Evolutionary conservation across 2,797 vertebrate genomes (phyloP), one percentile per base, ranked within the genome.

Genomic region (Limnodromus scolopaceus): DNA sequence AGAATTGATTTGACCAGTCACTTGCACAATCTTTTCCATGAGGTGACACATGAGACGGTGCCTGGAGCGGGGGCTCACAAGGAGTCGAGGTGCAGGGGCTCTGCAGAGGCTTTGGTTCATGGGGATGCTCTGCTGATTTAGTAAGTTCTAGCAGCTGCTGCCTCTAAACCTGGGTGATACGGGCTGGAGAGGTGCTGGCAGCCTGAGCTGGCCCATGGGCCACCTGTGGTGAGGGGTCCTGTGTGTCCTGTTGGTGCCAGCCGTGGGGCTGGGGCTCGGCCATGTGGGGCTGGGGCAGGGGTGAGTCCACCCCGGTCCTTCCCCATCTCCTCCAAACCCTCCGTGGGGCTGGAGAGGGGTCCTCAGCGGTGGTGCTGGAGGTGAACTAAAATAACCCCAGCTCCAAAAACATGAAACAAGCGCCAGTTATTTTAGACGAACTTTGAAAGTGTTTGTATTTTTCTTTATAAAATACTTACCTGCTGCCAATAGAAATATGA

Each of bases 121-220:
- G 13, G 48, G 53, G 27, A 16, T 28, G 2, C 43, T 19, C 58
- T 10, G 15, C 38, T 23, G 36, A 8, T 10, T 28, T 6, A 2
- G 25, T 3, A 1, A 1, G 1, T 3, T 19, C 10, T 4, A 36
- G 61, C 27, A 10, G 46, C 9, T 18, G 71, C 45, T 77, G 27
- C 43, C 30, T 38, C 45, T 4, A 3, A 7, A 7, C 4, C 4
- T 3, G 8, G 30, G 61, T 1, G 3, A 4, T 1, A 6, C 1
- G 19, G 13, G 63, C 36, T 2, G 34, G 22, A 2, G 53, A 11
- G 30, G 39, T 1, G 4, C 49, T 13, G 48, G 57, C 39, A 9
- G 38, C 0, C 13, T 8, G 48, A 63, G n/a, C 61, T 9, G 45
- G 55, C 9, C 18, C 30, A 3, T 3, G 16, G 36, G 34, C 34